Evolutionary conservation across 1,140 invertebrate species (phyloP), one percentile per base, ranked within the genome.

Genomic region (Calliphora vicina): DNA sequence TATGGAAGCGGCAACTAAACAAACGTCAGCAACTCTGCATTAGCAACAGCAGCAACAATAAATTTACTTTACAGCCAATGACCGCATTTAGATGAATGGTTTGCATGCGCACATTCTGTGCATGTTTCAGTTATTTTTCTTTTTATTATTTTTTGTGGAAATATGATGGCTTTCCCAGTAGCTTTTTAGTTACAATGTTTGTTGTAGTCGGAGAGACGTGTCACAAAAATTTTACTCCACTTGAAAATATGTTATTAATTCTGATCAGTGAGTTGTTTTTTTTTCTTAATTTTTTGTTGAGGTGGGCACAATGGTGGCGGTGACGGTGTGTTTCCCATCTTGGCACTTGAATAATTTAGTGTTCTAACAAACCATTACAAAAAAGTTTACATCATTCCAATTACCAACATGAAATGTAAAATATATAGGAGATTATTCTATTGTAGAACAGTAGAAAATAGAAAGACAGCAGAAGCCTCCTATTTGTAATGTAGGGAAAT

Each of bases 301-400:
- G 2, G 50, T 57, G 50, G 15, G 12, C n/a, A 17, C n/a, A n/a
- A n/a, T n/a, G n/a, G n/a, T 57, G 50, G n/a, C n/a, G 50, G 50
- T 67, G 61, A 12, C 23, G 23, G 15, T n/a, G 15, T 57, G 15
- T 25, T 67, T 67, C 9, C 6, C n/a, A 9, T 67, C 20, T 67
- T 67, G 6, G 17, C 61, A 67, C 61, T 2, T 5, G 61, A 10
- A 67, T 67, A 67, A 67, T 67, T 23, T 78, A 78, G 42, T 78
- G 74, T 78, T 78, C 13, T 26, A 78, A 43, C 35, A 78, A 78
- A 78, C 20, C 45, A 78, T 78, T 78, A 78, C 35, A 78, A 78
- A 78, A 78, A 78, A 43, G 35, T 78, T 74, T 43, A 45, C n/a
- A 78, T 78, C 42, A 42, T 78, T 43, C 74, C 23, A 78, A 78